A percentile compares a stretch with the other conserved stretches of the same genome.
Conservation (phyloP, 2,797 vertebrate species). For the Neosilurus mollespiculum region DNA sequence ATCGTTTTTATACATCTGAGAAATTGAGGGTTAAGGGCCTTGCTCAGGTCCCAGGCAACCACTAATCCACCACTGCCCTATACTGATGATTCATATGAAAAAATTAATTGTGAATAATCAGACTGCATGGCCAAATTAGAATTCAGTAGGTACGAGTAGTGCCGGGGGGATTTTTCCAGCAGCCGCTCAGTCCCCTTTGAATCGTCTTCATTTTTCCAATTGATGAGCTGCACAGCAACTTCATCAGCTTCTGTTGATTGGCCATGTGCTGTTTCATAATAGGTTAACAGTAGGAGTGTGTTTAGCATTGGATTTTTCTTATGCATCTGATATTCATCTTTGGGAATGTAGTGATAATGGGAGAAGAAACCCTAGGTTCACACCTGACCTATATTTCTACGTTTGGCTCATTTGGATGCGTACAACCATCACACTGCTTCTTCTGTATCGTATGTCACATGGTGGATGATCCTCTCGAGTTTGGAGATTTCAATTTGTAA, state of each 20-base stretch:
- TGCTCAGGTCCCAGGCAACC: too few species aligned
- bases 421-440: slow-evolving; percentile 50
- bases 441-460: slow-evolving; percentile 64
- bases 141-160: slow-evolving; percentile 13
- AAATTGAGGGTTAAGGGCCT: too few species aligned
- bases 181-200: slow-evolving; percentile 35
- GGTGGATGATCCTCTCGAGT: slow-evolving; percentile 61
- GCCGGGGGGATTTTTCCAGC: slow-evolving; percentile 28
- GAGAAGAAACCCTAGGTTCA: slow-evolving; percentile 51
- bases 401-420: slow-evolving; percentile 66
- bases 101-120: slow-evolving; percentile 23
- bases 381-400: slow-evolving; percentile 62
- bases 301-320: background rate
- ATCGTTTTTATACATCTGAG: too few species aligned
- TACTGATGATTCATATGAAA: slow-evolving; percentile 1
- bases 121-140: slow-evolving; percentile 22
- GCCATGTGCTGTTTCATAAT: slow-evolving; percentile 6
- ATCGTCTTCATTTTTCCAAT: slow-evolving; percentile 14
- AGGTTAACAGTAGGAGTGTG: background rate
- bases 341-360: slow-evolving; percentile 52
- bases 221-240: slow-evolving; percentile 38
- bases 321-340: background rate
- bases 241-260: slow-evolving; percentile 40
- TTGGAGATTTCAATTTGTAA: slow-evolving; percentile 53
- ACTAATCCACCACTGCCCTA: too few species aligned